A percentile compares a stretch with the other conserved stretches of the same genome.
Evolutionary conservation across 2,888 invertebrate genomes (phyloP).

Genomic region (Cataglyphis livida): DNA sequence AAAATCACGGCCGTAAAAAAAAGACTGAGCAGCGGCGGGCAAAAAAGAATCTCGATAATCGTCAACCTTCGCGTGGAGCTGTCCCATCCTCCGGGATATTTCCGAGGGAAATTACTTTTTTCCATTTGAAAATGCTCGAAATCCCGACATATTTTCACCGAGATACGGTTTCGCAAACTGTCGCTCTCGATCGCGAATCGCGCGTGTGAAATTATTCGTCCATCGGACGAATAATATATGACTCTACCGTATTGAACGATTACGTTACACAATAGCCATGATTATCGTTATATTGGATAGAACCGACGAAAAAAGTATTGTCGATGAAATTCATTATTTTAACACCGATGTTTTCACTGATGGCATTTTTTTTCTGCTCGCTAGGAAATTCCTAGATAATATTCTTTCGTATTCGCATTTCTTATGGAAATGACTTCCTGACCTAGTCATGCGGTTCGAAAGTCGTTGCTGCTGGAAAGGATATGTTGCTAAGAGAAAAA

Average conservation of each 20-base stretch:
- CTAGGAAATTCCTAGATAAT: background rate
- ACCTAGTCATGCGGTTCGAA: constrained; percentile 1
- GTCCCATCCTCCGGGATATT: constrained; percentile 16
- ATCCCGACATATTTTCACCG: constrained; percentile 12
- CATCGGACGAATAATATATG: constrained; percentile 51
- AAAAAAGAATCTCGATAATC: constrained; percentile 41
- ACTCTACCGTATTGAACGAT: background rate
- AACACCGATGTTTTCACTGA: constrained; percentile 11
- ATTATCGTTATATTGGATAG: background rate
- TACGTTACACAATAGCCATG: background rate
- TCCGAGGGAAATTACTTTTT: constrained; percentile 55
- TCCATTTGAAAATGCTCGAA: constrained; percentile 32
- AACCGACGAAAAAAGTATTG: background rate
- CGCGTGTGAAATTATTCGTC: constrained; percentile 74
- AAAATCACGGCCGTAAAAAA: constrained; percentile 21
- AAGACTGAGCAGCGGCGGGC: background rate
- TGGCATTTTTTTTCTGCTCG: background rate
- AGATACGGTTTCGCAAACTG: constrained; percentile 51
- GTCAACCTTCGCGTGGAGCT: background rate
- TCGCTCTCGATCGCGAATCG: constrained; percentile 72
- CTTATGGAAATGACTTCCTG: constrained; percentile 26
- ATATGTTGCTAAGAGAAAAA: background rate
- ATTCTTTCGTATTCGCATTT: constrained; percentile 15
- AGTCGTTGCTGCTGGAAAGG: background rate
- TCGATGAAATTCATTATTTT: constrained; percentile 36